phyloP scores from a whole-genome alignment of 2,888 invertebrate genomes.

The Drosophila nigricruria region DNA sequence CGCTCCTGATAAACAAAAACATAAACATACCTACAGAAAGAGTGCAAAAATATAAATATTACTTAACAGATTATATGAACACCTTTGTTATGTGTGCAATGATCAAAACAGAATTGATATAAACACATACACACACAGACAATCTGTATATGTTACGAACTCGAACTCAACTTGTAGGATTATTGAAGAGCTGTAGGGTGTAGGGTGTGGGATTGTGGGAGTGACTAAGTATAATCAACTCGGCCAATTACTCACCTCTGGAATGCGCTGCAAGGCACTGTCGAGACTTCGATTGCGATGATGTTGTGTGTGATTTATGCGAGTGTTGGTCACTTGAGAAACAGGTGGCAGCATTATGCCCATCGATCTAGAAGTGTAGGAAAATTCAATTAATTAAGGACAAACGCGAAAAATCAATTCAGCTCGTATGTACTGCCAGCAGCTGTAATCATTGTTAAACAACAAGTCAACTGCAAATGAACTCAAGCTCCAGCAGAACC shows the following conservation, averaged over 20 bases:
- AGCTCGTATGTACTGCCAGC: slow-evolving; percentile 24
- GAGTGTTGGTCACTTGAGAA: slow-evolving; percentile 85
- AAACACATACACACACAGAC: background rate
- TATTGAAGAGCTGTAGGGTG: slow-evolving; percentile 1
- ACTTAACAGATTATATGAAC: slow-evolving; percentile 50
- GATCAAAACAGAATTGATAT: slow-evolving; percentile 11
- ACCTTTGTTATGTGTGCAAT: background rate
- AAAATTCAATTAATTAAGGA: slow-evolving; percentile 11
- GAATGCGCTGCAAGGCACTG: slow-evolving; percentile 95
- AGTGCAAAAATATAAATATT: slow-evolving; percentile 68
- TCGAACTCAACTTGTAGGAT: slow-evolving; percentile 32
- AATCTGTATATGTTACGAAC: slow-evolving; percentile 15
- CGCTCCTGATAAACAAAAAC: slow-evolving; percentile 58
- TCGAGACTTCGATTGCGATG: slow-evolving; percentile 96
- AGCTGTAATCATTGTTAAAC: slow-evolving; percentile 12
- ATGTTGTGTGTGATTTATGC: slow-evolving; percentile 88
- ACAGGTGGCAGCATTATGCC: slow-evolving; percentile 85
- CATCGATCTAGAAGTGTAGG: slow-evolving; percentile 83
- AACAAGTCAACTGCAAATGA: slow-evolving; percentile 12
- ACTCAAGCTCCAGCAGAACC: background rate
- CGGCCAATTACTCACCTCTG: slow-evolving; percentile 87
- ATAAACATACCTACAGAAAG: slow-evolving; percentile 56
- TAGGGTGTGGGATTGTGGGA: background rate
- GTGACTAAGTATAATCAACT: slow-evolving; percentile 14
- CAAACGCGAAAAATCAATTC: slow-evolving; percentile 59